A percentile compares a stretch with the other conserved stretches of the same genome.
phyloP scores from a whole-genome alignment of 2,888 invertebrate species.

The Sturmia bella region DNA sequence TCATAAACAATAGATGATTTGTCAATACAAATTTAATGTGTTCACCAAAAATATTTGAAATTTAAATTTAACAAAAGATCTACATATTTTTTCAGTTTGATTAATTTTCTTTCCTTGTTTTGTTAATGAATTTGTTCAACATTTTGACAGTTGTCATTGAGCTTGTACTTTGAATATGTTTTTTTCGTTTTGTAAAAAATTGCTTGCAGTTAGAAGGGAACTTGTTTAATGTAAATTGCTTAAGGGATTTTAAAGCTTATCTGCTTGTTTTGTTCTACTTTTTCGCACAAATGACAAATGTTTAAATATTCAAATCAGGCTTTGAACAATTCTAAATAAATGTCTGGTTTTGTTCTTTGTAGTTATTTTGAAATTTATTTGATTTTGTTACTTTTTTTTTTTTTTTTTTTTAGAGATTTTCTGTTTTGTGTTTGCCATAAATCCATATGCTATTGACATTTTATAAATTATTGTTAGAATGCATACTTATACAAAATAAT shows the following conservation, averaged over 20 bases:
- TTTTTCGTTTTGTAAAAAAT: no score
- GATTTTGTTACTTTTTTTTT: conserved; percentile 57
- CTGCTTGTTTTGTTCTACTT: background rate
- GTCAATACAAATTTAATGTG: conserved; percentile 5
- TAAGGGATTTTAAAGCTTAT: conserved; percentile 40
- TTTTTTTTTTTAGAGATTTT: conserved; percentile 48
- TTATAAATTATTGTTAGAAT: conserved; percentile 58
- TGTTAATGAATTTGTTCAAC: conserved; percentile 61
- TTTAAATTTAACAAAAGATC: background rate
- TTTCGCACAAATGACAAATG: conserved; percentile 39
- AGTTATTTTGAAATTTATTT: conserved; percentile 33
- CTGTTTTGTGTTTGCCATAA: conserved; percentile 39
- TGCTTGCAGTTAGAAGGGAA: background rate
- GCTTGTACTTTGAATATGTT: conserved; percentile 18
- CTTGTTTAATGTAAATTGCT: conserved; percentile 58
- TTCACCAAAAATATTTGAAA: background rate
- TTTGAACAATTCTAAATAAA: conserved; percentile 48
- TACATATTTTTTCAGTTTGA: background rate
- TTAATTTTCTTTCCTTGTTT: conserved; percentile 13
- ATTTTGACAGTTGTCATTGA: conserved; percentile 71
- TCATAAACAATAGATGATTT: conserved; percentile 3
- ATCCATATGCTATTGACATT: conserved; percentile 65
- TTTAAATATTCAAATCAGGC: conserved; percentile 43
- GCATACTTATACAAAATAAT: background rate
- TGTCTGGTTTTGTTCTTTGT: conserved; percentile 17